Percentiles rank a stretch among this genome's conserved stretches.
phyloP scores from a whole-genome alignment of 2,797 vertebrate genomes.

The Danio jaintianensis region DNA sequence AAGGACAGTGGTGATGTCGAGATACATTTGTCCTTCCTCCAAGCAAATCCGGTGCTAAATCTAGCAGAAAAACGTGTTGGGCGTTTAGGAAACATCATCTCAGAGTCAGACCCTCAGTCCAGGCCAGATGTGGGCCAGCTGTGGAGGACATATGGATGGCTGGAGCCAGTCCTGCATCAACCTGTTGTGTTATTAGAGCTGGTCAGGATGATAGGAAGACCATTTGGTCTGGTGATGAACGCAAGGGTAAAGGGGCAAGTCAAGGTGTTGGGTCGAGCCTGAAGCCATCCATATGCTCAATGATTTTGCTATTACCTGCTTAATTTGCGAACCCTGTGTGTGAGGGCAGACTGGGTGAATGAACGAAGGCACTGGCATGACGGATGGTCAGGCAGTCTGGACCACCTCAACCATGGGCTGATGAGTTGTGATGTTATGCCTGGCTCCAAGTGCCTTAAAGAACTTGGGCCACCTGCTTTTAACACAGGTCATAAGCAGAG shows the following conservation, averaged over 20 bases:
- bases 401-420: slow-evolving; percentile 31
- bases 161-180: slow-evolving; percentile 79
- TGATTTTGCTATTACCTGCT: slow-evolving; percentile 3
- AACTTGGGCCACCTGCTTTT: slow-evolving; percentile 60
- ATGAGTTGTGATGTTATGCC: slow-evolving; percentile 33
- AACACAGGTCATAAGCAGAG: slow-evolving; percentile 60
- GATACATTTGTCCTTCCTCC: slow-evolving; percentile 28
- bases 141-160: slow-evolving; percentile 74
- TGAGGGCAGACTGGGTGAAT: background rate
- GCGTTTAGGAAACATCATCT: slow-evolving; percentile 58
- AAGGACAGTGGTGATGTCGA: background rate
- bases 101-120: slow-evolving; percentile 63
- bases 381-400: slow-evolving; percentile 43
- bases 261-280: slow-evolving; percentile 28
- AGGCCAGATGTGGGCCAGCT: slow-evolving; percentile 71
- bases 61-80: slow-evolving; percentile 53
- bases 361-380: background rate
- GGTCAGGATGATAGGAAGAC: slow-evolving; percentile 28
- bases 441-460: slow-evolving; percentile 42
- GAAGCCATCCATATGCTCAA: slow-evolving; percentile 14
- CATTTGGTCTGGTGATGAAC: slow-evolving; percentile 58
- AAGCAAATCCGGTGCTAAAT: slow-evolving; percentile 25
- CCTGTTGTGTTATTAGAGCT: slow-evolving; percentile 81
- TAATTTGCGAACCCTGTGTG: background rate
- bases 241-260: slow-evolving; percentile 53